These are phyloP conservation scores for Channa striata DNA, from an alignment of 2,797 vertebrate species.

Conservation along the genomic window DNA sequence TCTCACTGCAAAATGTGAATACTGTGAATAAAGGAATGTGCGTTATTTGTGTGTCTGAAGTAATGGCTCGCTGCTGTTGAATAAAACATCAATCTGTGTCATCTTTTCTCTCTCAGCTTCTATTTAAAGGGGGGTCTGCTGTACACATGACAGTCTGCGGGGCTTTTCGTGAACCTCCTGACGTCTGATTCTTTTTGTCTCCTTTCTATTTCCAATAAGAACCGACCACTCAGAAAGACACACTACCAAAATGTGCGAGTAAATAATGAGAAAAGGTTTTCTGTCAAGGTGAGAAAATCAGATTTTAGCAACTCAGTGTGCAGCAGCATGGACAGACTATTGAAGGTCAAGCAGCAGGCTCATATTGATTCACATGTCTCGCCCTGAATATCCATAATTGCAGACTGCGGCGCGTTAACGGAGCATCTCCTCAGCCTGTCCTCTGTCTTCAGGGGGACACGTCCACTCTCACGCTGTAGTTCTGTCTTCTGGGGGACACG, in stretches of 20 bases:
- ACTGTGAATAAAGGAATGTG: constrained; percentile 3
- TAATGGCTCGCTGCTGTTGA: constrained; percentile 55
- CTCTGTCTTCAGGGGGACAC: background rate
- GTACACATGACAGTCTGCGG: constrained; percentile 7
- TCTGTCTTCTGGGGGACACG: too few relatives aligned
- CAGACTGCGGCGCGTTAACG: constrained; percentile 4
- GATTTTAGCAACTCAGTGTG: constrained; percentile 1
- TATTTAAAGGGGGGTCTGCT: constrained; percentile 45
- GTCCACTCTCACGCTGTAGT: constrained; percentile 62
- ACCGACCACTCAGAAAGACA: constrained; percentile 16
- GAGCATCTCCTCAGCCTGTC: background rate
- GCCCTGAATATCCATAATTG: constrained; percentile 20
- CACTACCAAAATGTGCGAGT: constrained; percentile 30
- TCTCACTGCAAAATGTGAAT: constrained; percentile 10
- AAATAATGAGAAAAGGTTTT: constrained; percentile 47
- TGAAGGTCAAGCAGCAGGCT: constrained; percentile 61
- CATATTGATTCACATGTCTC: constrained; percentile 20
- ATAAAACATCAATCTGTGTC: constrained; percentile 70
- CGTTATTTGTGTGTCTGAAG: constrained; percentile 24
- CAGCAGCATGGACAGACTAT: background rate
- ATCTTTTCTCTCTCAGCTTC: constrained; percentile 40
- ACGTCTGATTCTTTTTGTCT: constrained; percentile 57
- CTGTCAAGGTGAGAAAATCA: constrained; percentile 39
- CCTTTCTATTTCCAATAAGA: constrained; percentile 46
- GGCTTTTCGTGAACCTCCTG: constrained; percentile 15